phyloP scores from a whole-genome alignment of 1,140 invertebrate species.

The Pogonognathellus flavescens region DNA sequence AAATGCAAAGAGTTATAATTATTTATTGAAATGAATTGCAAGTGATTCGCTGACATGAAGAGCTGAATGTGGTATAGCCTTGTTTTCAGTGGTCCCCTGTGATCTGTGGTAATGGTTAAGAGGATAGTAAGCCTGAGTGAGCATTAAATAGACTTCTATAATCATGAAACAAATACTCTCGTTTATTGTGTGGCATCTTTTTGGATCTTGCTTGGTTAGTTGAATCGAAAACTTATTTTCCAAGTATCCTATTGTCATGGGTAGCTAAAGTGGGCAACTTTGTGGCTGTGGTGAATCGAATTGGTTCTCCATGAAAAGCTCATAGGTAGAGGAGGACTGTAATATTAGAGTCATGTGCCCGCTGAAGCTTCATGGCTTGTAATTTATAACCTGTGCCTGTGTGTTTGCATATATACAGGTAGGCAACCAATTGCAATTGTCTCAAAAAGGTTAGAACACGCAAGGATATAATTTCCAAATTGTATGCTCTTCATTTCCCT shows the following conservation, averaged over 20 bases:
- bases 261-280: neutral
- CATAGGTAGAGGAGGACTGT: too few relatives aligned
- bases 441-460: too few relatives aligned
- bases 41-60: conserved; percentile 30
- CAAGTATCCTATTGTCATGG: neutral
- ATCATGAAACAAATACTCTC: conserved; percentile 29
- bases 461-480: too few relatives aligned
- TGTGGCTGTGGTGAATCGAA: neutral
- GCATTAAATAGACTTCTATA: conserved; percentile 39
- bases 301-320: too few relatives aligned
- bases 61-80: neutral
- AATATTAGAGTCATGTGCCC: too few relatives aligned
- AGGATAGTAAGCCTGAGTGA: conserved; percentile 16
- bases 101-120: conserved; percentile 39
- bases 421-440: too few relatives aligned
- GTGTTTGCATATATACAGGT: too few relatives aligned
- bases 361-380: too few relatives aligned
- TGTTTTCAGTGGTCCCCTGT: conserved; percentile 33
- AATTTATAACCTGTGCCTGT: too few relatives aligned
- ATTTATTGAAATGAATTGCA: conserved; percentile 43
- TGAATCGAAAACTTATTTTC: conserved; percentile 6
- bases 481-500: too few relatives aligned
- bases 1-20: conserved; percentile 7
- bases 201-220: neutral
- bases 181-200: neutral